A percentile compares a stretch with the other conserved stretches of the same genome.
These are phyloP conservation scores for Xestia rhomboidea DNA, from an alignment of 2,888 invertebrate species.

Conservation along the genomic window DNA sequence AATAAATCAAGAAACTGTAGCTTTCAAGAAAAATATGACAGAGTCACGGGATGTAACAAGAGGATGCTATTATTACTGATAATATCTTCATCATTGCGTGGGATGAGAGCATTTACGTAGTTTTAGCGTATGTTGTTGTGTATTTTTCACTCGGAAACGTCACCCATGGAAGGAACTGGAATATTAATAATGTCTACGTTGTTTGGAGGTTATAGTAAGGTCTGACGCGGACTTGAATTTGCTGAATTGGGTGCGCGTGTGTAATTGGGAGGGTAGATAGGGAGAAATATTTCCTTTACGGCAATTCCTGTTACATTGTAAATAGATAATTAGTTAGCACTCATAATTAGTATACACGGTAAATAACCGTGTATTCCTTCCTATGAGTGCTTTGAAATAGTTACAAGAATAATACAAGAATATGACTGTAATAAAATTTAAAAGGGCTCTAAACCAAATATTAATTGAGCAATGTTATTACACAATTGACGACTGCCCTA, in stretches of 20 bases:
- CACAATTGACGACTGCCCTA: too few relatives aligned
- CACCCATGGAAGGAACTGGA: slow-evolving; percentile 36
- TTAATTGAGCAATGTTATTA: too few relatives aligned
- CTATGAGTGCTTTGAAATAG: not conserved
- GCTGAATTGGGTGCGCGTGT: not conserved
- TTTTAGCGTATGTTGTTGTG: slow-evolving; percentile 29
- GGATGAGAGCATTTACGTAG: slow-evolving; percentile 39
- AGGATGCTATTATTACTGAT: slow-evolving; percentile 49
- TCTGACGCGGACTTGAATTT: not conserved
- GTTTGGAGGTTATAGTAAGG: slow-evolving; percentile 22
- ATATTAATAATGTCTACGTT: slow-evolving; percentile 31
- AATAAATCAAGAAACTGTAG: slow-evolving; percentile 4
- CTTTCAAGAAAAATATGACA: slow-evolving; percentile 13
- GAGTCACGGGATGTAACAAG: slow-evolving; percentile 28
- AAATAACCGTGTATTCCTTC: too few relatives aligned
- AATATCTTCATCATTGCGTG: slow-evolving; percentile 56
- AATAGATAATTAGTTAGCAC: too few relatives aligned
- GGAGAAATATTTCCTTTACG: not conserved
- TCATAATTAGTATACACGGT: too few relatives aligned
- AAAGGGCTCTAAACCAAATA: too few relatives aligned
- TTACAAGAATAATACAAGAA: too few relatives aligned
- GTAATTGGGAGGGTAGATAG: not conserved
- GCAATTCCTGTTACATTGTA: not conserved
- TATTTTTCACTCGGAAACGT: slow-evolving; percentile 41
- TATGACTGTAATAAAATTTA: too few relatives aligned